A percentile compares a stretch with the other conserved stretches of the same genome.
These are phyloP conservation scores for Clarias magur DNA, from an alignment of 2,113 vertebrate genomes.

Conservation along the genomic window DNA sequence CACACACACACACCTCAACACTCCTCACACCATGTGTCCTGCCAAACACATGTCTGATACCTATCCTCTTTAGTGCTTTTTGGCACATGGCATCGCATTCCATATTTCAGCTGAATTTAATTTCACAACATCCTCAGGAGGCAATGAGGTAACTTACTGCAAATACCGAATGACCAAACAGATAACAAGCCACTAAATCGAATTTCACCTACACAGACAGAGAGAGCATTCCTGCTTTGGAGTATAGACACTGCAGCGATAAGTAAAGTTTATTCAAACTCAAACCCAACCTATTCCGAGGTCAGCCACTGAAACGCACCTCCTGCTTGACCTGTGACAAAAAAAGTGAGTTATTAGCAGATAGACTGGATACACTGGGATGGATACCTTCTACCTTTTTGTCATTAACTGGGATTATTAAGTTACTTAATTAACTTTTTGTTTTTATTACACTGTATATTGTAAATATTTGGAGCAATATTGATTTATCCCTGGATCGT, in stretches of 20 bases:
- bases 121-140: constrained; percentile 1
- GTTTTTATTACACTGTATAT: not conserved
- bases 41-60: not conserved
- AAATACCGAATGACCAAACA: not conserved
- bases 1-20: not conserved
- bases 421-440: not conserved
- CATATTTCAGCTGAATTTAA: not conserved
- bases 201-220: not conserved
- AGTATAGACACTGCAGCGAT: not conserved
- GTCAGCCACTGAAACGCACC: not conserved
- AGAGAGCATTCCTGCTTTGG: not conserved
- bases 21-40: not conserved
- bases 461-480: not conserved
- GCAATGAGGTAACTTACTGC: not conserved
- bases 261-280: not conserved
- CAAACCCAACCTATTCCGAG: not conserved
- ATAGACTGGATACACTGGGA: not conserved
- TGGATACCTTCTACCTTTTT: not conserved
- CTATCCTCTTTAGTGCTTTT: not conserved
- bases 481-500: not conserved
- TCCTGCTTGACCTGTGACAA: not conserved
- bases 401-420: not conserved
- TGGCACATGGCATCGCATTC: not conserved
- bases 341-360: not conserved
- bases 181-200: not conserved